phyloP scores from a whole-genome alignment of 2,888 invertebrate genomes.

The Brachypterus glaber region DNA sequence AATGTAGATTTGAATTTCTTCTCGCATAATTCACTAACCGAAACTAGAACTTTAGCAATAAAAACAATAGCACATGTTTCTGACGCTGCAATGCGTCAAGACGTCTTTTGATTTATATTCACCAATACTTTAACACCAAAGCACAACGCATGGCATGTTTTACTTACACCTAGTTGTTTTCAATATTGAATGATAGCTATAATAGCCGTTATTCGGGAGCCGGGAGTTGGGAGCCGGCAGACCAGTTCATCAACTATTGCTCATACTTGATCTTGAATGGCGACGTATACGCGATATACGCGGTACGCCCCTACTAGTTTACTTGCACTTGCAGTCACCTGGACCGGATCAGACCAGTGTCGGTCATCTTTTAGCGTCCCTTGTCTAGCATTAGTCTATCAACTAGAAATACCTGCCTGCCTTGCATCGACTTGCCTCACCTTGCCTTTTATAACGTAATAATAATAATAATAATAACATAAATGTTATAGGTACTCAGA shows the following conservation, averaged over 20 bases:
- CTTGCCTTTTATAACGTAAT: no score
- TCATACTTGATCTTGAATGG: conserved; percentile 41
- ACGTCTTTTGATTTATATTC: no score
- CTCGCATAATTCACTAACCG: no score
- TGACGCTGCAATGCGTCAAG: no score
- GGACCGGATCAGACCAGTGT: conserved; percentile 22
- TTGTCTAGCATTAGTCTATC: conserved; percentile 20
- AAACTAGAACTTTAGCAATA: no score
- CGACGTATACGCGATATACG: conserved; percentile 28
- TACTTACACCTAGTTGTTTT: conserved; percentile 34
- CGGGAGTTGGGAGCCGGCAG: conserved; percentile 35
- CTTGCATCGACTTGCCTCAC: no score
- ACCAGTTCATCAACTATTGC: conserved; percentile 41
- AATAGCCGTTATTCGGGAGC: conserved; percentile 40
- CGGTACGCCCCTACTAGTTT: conserved; percentile 39
- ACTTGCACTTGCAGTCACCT: conserved; percentile 27
- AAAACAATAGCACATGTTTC: no score
- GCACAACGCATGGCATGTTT: conserved; percentile 17
- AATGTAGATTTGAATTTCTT: no score
- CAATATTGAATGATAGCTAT: conserved; percentile 40
- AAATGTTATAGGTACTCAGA: no score
- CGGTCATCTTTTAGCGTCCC: conserved; percentile 26
- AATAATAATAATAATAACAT: no score
- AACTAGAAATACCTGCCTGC: no score
- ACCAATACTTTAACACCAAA: no score